Conservation (phyloP, 2,888 invertebrate genomes). For the Plebejus argus region DNA sequence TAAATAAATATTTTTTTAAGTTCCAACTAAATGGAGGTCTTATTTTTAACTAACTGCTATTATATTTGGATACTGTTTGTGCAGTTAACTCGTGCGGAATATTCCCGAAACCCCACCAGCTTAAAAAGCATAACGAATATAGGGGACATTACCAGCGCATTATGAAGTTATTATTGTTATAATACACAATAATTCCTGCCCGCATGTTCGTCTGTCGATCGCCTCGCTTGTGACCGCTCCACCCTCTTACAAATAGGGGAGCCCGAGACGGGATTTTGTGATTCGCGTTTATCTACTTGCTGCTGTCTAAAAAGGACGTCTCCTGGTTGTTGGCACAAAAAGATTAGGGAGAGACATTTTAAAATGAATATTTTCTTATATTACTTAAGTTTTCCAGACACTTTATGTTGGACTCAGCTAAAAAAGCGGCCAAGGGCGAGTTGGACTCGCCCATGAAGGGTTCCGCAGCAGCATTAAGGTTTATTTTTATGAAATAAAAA, state of each 20-base stretch:
- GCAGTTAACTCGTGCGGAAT: neutral
- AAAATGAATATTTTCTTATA: no score
- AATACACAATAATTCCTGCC: slow-evolving; percentile 8
- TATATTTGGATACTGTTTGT: neutral
- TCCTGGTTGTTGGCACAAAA: no score
- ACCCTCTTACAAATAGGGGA: neutral
- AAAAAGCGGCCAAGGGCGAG: no score
- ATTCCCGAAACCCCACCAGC: neutral
- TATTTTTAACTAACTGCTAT: neutral
- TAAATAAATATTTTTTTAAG: no score
- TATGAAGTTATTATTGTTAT: slow-evolving; percentile 8
- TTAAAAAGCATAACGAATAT: slow-evolving; percentile 19
- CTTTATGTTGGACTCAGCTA: no score
- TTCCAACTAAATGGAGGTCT: no score
- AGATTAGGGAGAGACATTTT: no score
- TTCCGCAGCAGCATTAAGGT: no score
- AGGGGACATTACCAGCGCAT: slow-evolving; percentile 1
- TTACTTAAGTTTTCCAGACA: no score
- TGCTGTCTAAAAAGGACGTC: no score
- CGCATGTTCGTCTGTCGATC: neutral
- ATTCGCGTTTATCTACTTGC: neutral
- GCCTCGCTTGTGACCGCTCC: neutral
- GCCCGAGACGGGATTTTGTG: neutral
- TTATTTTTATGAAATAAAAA: no score
- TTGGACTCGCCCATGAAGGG: no score